Evolutionary conservation across 2,113 vertebrate genomes (phyloP), one percentile per base, ranked within the genome.

Genomic region (Capreolus pygargus): DNA sequence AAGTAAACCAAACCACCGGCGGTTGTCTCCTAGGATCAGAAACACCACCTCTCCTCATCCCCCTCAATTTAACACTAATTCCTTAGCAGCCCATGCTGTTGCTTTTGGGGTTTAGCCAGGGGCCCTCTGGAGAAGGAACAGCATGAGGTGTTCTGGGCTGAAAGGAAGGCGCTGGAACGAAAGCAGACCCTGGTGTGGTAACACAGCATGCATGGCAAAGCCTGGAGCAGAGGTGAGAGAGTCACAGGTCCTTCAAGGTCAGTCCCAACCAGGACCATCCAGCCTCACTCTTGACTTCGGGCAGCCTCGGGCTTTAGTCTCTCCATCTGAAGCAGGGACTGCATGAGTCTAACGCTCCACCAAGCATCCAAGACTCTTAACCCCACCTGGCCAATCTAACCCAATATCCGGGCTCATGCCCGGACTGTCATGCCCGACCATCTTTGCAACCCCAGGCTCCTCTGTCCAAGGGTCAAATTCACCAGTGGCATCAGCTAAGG

Each of bases 61-160:
- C 86, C 84, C 95, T 97, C 98, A 88, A 95, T 94, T 96, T 86
- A 95, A 97, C 93, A 94, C 94, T 96, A 93, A 98, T 97, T 97
- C 95, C 60, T 95, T 57, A 96, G 96, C 93, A 97, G 85, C 86
- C 97, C 86, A 15, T 50, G 90, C 64, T 97, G 90, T 97, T 98
- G 76, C 82, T 97, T 97, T 98, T 98, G 97, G 97, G 94, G 90
- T 21, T 81, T 60, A 84, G 97, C 97, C 98, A 98, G 97, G 95
- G 45, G 76, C 43, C 81, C 91, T 96, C 55, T 81, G 58, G 96
- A 96, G 70, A 92, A 97, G 82, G 67, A 97, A 78, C 89, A 86
- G 86, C 81, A 97, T 52, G 39, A 67, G 43, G 52, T 82, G 36
- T 95, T 91, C 67, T 14, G 52, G 58, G 87, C 94, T 91, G 94